Base-by-base conservation (phyloP, 53 echinoderm and acorn worm species). In the Antedon mediterranea region DNA sequence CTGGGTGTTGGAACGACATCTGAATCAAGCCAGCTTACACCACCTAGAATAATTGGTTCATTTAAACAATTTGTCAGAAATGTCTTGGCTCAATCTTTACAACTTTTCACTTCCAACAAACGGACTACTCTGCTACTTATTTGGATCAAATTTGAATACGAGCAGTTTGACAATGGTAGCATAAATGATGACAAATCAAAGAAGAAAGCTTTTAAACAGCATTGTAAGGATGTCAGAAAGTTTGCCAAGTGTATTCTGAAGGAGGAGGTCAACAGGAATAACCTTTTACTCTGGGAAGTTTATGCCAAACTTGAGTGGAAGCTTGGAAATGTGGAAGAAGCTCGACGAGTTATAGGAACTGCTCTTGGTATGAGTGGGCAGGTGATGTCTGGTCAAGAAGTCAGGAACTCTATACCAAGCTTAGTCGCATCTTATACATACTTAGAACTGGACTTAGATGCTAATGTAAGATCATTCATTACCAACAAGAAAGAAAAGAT, bases 251-350 rank as follows among this genome's bases (percentile, higher is more conserved):
- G 43, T 71, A 37, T 84, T 14, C 80, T 97, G 43, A 78, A 89
- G 73, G 80, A 86, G 80, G 92, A 89, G 80, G 71, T 77, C 43
- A 92, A 97, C 75, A 80, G 92, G 30, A 92, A 92, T 81, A 90
- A 92, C 78, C 57, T 97, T 32, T 34, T 75, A 1, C 82, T 92
- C 71, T 92, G 97, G 97, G 90, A 84, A 72, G 83, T 82, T 34
- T 86, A 86, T 79, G 92, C 92, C 27, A 78, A 75, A 74, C 92
- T 89, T 91, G 97, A 97, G 78, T 86, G 87, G 85, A 43, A 76
- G 0, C 76, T 82, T 71, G 88, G 84, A 7, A 92, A 92, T 33
- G n/a, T 26, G 6, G 78, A 85, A 14, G 97, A 97, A 73, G 82
- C 89, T n/a, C 78, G 86, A 34, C 83, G 89, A 76, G 83, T 93